Conservation (phyloP, 2,797 vertebrate genomes). For the Lates japonicus region DNA sequence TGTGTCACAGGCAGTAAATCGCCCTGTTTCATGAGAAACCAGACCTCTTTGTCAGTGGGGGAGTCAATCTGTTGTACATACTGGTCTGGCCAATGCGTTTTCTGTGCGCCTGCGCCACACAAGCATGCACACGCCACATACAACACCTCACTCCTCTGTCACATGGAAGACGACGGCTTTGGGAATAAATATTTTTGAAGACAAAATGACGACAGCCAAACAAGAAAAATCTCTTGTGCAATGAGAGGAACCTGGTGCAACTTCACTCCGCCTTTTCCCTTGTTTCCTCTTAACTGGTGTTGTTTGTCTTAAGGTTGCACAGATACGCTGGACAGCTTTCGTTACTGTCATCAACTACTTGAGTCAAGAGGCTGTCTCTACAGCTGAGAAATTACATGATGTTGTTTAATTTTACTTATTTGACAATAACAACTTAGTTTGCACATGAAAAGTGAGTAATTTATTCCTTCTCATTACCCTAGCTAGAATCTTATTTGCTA, state of each 20-base stretch:
- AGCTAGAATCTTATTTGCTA: conserved; percentile 47
- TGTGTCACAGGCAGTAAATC: conserved; percentile 83
- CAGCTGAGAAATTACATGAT: conserved; percentile 49
- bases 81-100: conserved; percentile 71
- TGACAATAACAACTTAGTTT: conserved; percentile 55
- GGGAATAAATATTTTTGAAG: conserved; percentile 80
- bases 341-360: conserved; percentile 33
- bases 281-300: conserved; percentile 5
- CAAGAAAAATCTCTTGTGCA: conserved; percentile 64
- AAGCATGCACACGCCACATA: conserved; percentile 21
- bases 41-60: conserved; percentile 80
- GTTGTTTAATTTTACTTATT: conserved; percentile 59
- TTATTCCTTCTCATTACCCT: conserved; percentile 48
- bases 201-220: conserved; percentile 67
- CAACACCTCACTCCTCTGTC: conserved; percentile 52
- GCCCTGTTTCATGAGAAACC: conserved; percentile 80
- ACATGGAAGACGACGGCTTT: conserved; percentile 73
- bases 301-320: conserved; percentile 7
- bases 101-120: conserved; percentile 66
- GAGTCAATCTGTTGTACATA: conserved; percentile 85
- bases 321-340: conserved; percentile 31
- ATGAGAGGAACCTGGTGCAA: conserved; percentile 37
- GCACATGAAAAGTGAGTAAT: conserved; percentile 48
- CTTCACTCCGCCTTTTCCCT: conserved; percentile 49
- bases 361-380: conserved; percentile 38